Base-by-base conservation (phyloP, 2,888 invertebrate genomes). In the Actias luna region DNA sequence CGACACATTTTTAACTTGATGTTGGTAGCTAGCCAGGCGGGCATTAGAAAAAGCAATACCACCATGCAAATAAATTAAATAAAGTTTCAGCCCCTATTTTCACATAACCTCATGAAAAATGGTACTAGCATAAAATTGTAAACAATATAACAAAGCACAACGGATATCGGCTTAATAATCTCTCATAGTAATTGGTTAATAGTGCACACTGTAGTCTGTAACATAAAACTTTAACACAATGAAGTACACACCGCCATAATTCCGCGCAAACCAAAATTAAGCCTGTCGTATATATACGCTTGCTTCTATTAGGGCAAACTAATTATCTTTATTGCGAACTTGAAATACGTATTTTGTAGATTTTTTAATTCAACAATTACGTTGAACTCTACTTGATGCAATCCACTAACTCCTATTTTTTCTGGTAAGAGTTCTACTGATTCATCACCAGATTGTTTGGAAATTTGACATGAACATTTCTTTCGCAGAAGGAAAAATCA, bases 151-250 rank as follows among this genome's bases (percentile, higher is more conserved):
- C 57, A 57, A 58, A 55, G 31, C 57, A 55, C 39, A 46, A 58
- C 60, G 57, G 60, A 60, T 42, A 46, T 35, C 29, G 57, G 72
- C 69, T 75, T 77, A 75, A 77, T 77, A 78, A 76, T 76, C 76
- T 72, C 69, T 68, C 67, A 66, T 59, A 70, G 76, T 67, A 81
- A 80, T 79, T 78, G 75, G 74, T 75, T 79, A 79, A 78, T 71
- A 77, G 72, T 70, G 72, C 72, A 76, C 70, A 46, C 46, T 22
- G 46, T 22, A 10, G 22, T 22, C 2, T 10, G 18, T 46, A 46
- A 64, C 60, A 65, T 63, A 60, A 63, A 60, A 55, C 46, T 46
- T 59, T 59, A 59, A 59, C 63, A 65, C 66, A 66, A 68, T 64
- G 63, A 64, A 35, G 59, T 52, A 62, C 58, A 62, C 65, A 58